Evolutionary conservation across 2,888 invertebrate genomes (phyloP).

Genomic region (Itoplectis maculator): DNA sequence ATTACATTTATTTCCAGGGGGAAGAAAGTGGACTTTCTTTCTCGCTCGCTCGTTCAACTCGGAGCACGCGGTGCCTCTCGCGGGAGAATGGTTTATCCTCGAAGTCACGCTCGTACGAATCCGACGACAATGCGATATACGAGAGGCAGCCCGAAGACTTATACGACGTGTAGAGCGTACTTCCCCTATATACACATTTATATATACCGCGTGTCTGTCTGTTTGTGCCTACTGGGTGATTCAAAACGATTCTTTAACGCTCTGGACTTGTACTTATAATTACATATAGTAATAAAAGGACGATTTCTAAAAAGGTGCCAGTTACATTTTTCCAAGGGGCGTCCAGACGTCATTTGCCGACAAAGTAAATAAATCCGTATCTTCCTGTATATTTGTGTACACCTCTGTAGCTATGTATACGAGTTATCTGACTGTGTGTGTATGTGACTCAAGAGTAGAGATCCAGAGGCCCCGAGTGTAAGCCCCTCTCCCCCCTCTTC

Average conservation of each 20-base stretch:
- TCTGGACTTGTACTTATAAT: too few species aligned
- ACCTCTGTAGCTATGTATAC: constrained; percentile 13
- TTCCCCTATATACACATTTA: constrained; percentile 14
- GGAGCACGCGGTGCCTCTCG: constrained; percentile 73
- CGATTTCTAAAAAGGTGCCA: too few species aligned
- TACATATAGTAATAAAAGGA: too few species aligned
- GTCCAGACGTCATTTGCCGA: too few species aligned
- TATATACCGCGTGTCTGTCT: background rate
- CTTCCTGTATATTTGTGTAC: constrained; percentile 19
- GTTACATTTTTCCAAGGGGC: too few species aligned
- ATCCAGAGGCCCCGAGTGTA: constrained; percentile 46
- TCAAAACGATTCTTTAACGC: too few species aligned
- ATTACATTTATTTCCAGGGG: constrained; percentile 79
- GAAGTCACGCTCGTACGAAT: constrained; percentile 66
- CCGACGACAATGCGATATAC: constrained; percentile 57
- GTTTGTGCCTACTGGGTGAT: too few species aligned
- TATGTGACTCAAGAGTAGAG: constrained; percentile 36
- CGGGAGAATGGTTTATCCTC: constrained; percentile 66
- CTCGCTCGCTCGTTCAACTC: constrained; percentile 17
- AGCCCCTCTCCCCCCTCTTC: too few species aligned
- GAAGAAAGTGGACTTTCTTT: constrained; percentile 35
- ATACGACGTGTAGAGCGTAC: constrained; percentile 22
- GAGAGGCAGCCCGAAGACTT: constrained; percentile 34
- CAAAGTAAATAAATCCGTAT: too few species aligned
- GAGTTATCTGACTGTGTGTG: background rate